A percentile compares a stretch with the other conserved stretches of the same genome.
Conservation (phyloP, 2,888 invertebrate genomes). For the Trilocha varians region DNA sequence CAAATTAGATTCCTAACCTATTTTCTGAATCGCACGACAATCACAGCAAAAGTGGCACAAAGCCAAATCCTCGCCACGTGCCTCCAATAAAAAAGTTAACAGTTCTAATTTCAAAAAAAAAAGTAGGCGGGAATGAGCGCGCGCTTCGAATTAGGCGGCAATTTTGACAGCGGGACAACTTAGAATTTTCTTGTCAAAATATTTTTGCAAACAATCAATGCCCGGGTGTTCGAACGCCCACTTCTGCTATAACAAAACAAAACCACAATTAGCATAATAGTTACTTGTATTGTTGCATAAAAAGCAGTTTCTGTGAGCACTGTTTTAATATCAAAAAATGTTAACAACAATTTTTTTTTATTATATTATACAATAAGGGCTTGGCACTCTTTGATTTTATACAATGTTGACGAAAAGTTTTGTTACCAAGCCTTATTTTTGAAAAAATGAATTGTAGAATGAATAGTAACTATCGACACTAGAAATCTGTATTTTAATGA, state of each 20-base stretch:
- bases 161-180: conserved; percentile 57
- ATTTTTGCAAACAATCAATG: conserved; percentile 68
- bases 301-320: too few species aligned
- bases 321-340: too few species aligned
- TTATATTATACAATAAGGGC: too few species aligned
- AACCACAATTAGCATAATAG: conserved; percentile 73
- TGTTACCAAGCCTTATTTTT: too few species aligned
- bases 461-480: too few species aligned
- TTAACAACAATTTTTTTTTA: too few species aligned
- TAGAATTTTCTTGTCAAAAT: conserved; percentile 68
- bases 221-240: conserved; percentile 38
- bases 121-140: conserved; percentile 43
- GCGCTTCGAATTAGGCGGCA: conserved; percentile 54
- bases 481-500: too few species aligned
- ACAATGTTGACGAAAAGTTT: too few species aligned
- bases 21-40: conserved; percentile 21
- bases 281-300: conserved; percentile 44
- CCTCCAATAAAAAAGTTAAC: conserved; percentile 58
- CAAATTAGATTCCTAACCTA: conserved; percentile 8
- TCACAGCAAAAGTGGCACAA: conserved; percentile 18
- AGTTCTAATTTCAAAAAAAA: conserved; percentile 60
- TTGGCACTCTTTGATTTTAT: too few species aligned
- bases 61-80: conserved; percentile 43
- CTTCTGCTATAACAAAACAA: conserved; percentile 56
- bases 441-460: too few species aligned